Conservation (phyloP, 2,797 vertebrate genomes). For the Adrianichthys oophorus region DNA sequence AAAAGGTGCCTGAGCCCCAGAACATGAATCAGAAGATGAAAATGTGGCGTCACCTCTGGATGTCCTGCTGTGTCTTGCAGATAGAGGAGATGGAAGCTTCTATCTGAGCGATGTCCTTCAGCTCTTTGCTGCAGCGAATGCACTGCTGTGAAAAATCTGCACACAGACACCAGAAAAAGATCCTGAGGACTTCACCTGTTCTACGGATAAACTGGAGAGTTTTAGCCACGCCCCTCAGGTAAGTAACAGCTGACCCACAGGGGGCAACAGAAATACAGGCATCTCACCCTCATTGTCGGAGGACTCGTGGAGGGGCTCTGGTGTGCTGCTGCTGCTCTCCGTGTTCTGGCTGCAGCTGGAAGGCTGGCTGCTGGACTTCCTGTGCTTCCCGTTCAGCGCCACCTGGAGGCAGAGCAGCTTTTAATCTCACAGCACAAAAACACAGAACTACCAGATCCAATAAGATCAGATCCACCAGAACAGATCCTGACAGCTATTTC, state of each 20-base stretch:
- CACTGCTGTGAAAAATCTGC: constrained; percentile 79
- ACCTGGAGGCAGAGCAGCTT: constrained; percentile 41
- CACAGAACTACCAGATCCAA: too few species aligned
- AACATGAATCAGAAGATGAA: too few species aligned
- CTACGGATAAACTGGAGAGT: not conserved
- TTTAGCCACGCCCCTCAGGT: not conserved
- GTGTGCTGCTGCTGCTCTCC: constrained; percentile 93
- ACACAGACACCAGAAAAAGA: constrained; percentile 7
- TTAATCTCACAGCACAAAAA: not conserved
- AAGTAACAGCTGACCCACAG: too few species aligned
- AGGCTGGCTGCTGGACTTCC: constrained; percentile 92
- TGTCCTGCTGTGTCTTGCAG: constrained; percentile 90
- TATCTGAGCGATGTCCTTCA: constrained; percentile 83
- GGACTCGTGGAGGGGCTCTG: constrained; percentile 90
- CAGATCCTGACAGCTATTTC: too few species aligned
- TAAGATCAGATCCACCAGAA: too few species aligned
- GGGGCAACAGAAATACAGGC: too few species aligned
- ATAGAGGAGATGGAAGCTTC: constrained; percentile 87
- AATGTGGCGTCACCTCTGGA: constrained; percentile 82
- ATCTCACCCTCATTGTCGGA: constrained; percentile 88
- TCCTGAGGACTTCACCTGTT: not conserved
- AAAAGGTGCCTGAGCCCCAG: too few species aligned
- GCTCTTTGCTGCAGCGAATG: constrained; percentile 84
- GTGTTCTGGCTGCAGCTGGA: constrained; percentile 95
- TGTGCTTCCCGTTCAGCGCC: constrained; percentile 76